Evolutionary conservation across 1,140 invertebrate genomes (phyloP).

Genomic region (Diuraphis noxia): DNA sequence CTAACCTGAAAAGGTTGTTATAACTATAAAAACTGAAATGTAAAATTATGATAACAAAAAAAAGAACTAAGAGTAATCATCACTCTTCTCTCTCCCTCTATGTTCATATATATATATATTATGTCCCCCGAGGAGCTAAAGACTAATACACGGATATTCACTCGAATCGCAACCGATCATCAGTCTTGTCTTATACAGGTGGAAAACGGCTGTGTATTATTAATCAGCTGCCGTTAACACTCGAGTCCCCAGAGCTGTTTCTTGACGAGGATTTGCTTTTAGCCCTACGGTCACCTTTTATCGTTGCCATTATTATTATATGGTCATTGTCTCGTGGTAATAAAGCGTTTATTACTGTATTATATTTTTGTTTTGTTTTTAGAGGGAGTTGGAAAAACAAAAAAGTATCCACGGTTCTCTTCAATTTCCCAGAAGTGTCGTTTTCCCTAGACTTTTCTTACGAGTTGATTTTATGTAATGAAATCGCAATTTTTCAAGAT

Average conservation of each 20-base stretch:
- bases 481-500: background rate
- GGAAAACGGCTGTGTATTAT: constrained; percentile 49
- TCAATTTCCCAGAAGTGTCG: constrained; percentile 46
- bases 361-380: constrained; percentile 25
- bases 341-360: constrained; percentile 47
- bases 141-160: constrained; percentile 41
- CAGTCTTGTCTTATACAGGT: constrained; percentile 52
- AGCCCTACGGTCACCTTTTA: constrained; percentile 51
- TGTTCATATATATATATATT: background rate
- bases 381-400: background rate
- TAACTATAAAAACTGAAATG: background rate
- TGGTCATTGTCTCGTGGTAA: constrained; percentile 52
- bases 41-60: background rate
- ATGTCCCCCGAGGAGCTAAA: constrained; percentile 13
- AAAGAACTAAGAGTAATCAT: constrained; percentile 14
- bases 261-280: constrained; percentile 52
- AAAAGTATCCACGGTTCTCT: background rate
- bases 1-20: background rate
- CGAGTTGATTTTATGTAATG: background rate
- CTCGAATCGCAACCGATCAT: constrained; percentile 50
- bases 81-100: background rate
- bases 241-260: constrained; percentile 42
- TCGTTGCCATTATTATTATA: constrained; percentile 49
- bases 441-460: background rate
- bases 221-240: constrained; percentile 50